A percentile compares a stretch with the other conserved stretches of the same genome.
Evolutionary conservation across 2,797 vertebrate genomes (phyloP).

Genomic region (Gallinago solitaria): DNA sequence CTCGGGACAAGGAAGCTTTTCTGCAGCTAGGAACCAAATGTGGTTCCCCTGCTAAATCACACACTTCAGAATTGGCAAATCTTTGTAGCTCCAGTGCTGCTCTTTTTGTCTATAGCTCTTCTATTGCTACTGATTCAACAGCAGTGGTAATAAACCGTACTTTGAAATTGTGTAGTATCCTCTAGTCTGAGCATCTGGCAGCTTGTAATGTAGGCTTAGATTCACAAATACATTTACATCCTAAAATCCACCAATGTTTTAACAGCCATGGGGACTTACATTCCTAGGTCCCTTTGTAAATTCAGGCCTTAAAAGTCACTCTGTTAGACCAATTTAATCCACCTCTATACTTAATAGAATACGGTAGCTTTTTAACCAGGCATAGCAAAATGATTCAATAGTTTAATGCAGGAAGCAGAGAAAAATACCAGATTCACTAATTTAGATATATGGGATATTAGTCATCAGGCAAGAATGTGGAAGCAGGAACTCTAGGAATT

Average conservation of each 20-base stretch:
- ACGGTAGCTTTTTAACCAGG: neutral
- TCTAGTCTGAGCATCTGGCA: neutral
- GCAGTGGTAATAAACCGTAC: neutral
- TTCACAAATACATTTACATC: neutral
- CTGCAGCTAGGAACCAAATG: neutral
- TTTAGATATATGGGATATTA: neutral
- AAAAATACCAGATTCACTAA: neutral
- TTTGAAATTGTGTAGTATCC: neutral
- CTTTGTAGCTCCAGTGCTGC: neutral
- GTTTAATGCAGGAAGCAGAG: neutral
- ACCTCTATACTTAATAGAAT: neutral
- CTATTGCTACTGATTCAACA: neutral
- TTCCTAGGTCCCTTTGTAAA: neutral
- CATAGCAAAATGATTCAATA: neutral
- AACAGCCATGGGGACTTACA: neutral
- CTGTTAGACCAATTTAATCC: neutral
- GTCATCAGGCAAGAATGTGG: neutral
- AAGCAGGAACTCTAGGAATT: neutral
- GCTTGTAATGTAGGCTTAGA: neutral
- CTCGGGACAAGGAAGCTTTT: neutral
- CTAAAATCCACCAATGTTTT: neutral
- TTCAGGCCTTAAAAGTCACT: neutral
- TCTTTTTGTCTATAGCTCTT: neutral
- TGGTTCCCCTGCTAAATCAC: neutral
- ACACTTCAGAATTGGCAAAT: neutral